Evolutionary conservation across 2,113 vertebrate genomes (phyloP), one percentile per base, ranked within the genome.

Genomic region (Struthidea cinerea): DNA sequence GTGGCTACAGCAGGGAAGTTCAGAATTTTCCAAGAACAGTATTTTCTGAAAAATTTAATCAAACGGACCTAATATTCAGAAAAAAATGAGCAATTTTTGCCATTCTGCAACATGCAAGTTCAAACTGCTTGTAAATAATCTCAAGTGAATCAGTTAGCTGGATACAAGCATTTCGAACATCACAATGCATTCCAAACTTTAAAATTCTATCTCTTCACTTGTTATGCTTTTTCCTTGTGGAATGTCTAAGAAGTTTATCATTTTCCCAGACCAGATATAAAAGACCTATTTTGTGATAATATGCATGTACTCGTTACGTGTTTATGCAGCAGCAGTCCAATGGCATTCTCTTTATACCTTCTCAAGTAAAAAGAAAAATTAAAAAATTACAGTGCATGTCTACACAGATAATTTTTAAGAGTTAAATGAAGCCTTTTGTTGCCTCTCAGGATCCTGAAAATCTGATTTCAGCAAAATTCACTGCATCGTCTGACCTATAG

Each of bases 31-130:
- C 69, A 92, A 41, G 39, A 37, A 70, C 46, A 60, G 24, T 47
- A 56, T 87, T 64, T 91, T 74, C 76, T 89, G 60, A 77, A 63
- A 52, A 90, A 84, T 84, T 84, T 74, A 74, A 67, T 50, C 59
- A 76, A 77, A 93, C 18, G 32, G 41, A 77, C 63, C n/a, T 63
- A 74, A 84, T 30, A 81, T 16, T 55, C 13, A 18, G 42, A 83
- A 65, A 74, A 41, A 80, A 59, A 30, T 39, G 56, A 89, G 60
- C 63, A 19, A 26, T 41, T 70, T 73, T 90, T 89, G 90, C 86
- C 76, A 90, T 78, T 84, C 67, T 42, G 44, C 56, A 90, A 59
- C 21, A 19, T 3, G 3, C 19, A 76, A 57, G 37, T 83, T 70
- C 76, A 88, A 88, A 57, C 3, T 4, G 6, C 55, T n/a, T 39